A percentile compares a stretch with the other conserved stretches of the same genome.
These are phyloP conservation scores for Oenanthe melanoleuca DNA, from an alignment of 2,113 vertebrate species.

Conservation along the genomic window DNA sequence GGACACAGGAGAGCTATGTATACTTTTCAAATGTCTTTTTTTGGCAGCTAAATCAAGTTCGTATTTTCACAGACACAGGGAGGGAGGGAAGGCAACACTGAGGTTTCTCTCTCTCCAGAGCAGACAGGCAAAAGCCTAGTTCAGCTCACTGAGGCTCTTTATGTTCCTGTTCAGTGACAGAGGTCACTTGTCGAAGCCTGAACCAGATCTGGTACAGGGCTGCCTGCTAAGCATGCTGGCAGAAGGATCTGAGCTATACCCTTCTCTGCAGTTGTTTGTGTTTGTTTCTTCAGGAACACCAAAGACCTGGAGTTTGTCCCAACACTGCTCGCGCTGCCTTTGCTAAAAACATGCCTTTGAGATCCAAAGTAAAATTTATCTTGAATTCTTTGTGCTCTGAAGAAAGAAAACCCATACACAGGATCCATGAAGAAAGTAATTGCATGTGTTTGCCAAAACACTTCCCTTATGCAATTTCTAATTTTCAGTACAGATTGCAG, in stretches of 20 bases:
- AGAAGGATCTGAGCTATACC: slow-evolving; percentile 19
- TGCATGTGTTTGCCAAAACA: neutral
- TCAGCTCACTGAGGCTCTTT: slow-evolving; percentile 70
- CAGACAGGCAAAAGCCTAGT: slow-evolving; percentile 48
- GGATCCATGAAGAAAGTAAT: neutral
- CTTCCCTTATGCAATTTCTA: neutral
- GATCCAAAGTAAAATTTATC: neutral
- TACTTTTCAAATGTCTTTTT: slow-evolving; percentile 48
- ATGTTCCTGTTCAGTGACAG: slow-evolving; percentile 29
- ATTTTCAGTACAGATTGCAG: neutral
- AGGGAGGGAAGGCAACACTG: slow-evolving; percentile 36
- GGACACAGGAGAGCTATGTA: slow-evolving; percentile 55
- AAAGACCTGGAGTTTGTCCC: slow-evolving; percentile 23
- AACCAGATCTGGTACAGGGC: slow-evolving; percentile 22
- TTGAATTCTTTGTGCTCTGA: neutral
- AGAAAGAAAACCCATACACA: neutral
- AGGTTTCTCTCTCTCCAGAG: slow-evolving; percentile 40
- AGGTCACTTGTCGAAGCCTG: slow-evolving; percentile 58
- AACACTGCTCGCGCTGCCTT: neutral
- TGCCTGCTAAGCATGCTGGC: slow-evolving; percentile 21
- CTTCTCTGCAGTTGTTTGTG: neutral
- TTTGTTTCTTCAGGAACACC: slow-evolving; percentile 31
- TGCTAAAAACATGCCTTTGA: neutral
- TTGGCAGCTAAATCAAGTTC: slow-evolving; percentile 43
- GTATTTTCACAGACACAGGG: slow-evolving; percentile 23